Base-by-base conservation (phyloP, 2,797 vertebrate species). In the Cheirogaleus major region DNA sequence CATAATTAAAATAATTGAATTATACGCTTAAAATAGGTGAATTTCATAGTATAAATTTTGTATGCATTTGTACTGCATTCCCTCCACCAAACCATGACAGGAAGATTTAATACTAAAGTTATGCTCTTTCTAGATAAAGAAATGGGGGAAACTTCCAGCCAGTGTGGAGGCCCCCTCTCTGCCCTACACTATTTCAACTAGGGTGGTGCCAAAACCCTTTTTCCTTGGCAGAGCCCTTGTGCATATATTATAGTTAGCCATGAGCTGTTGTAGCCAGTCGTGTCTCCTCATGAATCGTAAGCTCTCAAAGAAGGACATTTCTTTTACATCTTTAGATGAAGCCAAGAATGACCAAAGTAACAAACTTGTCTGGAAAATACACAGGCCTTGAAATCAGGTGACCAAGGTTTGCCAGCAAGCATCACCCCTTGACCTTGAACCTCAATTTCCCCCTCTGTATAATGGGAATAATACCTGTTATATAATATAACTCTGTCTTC, bases 161-260 rank as follows among this genome's bases (percentile, higher is more conserved):
- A 6, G 11, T 59, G 7, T n/a, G 43, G 20, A 41, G 57, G 5
- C 0, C 30, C 18, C 23, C 69, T 65, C 69, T 76, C 25, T 30
- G 10, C 11, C 38, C 59, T 59, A 10, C 9, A 17, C 3, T 4
- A 4, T 67, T 52, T 75, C 1, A 4, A 12, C 7, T 1, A 41
- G 20, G 27, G 30, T 30, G 15, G 22, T 12, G 4, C 20, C 3
- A 13, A 88, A 78, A 63, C 38, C 50, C 10, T 30, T 43, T 70
- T 30, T 35, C 4, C 0, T 23, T 22, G 48, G 27, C 18, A 20
- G 8, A 0, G 1, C 10, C 20, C 25, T 35, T 9, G 2, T 1
- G 5, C 27, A 35, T 35, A 2, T 30, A 30, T 18, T n/a, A 35
- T 12, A 25, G 8, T 20, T 22, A 50, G 30, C 25, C 55, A 1